These are phyloP conservation scores for Ptychobarbus kaznakovi DNA, from an alignment of 2,797 vertebrate species.

Conservation along the genomic window DNA sequence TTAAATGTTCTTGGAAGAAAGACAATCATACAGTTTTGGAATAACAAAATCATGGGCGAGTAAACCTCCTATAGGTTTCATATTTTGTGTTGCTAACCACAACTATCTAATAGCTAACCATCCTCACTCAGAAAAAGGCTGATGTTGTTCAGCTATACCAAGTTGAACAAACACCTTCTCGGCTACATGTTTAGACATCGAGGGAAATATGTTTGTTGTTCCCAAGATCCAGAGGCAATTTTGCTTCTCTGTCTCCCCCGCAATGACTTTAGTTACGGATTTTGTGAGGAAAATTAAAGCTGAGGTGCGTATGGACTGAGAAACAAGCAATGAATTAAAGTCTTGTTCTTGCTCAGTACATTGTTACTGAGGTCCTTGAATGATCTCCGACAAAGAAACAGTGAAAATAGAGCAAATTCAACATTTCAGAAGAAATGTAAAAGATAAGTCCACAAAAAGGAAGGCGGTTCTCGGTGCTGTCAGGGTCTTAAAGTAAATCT, in stretches of 20 bases:
- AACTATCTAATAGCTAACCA: not conserved
- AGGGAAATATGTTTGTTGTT: conserved; percentile 51
- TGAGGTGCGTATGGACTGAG: conserved; percentile 20
- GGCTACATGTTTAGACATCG: conserved; percentile 37
- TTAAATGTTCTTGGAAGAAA: not conserved
- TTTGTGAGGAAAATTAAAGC: conserved; percentile 48
- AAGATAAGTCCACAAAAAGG: conserved; percentile 14
- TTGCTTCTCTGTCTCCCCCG: conserved; percentile 26
- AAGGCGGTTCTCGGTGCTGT: not conserved
- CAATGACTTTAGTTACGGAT: conserved; percentile 46
- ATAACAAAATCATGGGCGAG: not conserved
- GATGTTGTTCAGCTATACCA: conserved; percentile 4
- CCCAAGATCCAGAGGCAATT: conserved; percentile 45
- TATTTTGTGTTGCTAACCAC: not conserved
- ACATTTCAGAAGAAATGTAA: not conserved
- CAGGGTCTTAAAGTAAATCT: conserved; percentile 12
- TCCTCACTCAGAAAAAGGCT: not conserved
- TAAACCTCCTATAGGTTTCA: not conserved
- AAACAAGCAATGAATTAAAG: conserved; percentile 32
- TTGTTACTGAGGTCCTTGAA: conserved; percentile 31
- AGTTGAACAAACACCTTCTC: conserved; percentile 45
- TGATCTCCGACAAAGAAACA: conserved; percentile 15
- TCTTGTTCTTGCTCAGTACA: conserved; percentile 31
- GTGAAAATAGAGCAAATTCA: conserved; percentile 1
- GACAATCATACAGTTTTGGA: not conserved